Base-by-base conservation (phyloP, 2,113 vertebrate genomes). In the Lepisosteus oculatus region DNA sequence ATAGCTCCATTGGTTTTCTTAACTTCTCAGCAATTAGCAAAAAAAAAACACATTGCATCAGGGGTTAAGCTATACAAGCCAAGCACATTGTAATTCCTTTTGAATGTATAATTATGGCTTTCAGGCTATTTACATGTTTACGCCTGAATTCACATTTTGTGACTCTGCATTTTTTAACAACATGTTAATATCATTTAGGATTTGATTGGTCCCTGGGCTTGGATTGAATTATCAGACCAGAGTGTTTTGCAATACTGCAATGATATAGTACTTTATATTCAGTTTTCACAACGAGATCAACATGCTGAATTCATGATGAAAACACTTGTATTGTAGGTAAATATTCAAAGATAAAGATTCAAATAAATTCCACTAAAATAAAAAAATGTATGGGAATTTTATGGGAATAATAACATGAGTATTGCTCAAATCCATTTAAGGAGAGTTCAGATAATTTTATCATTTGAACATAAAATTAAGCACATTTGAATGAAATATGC, bases 181-280 rank as follows among this genome's bases (percentile, higher is more conserved):
- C 13, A 12, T 61, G 68, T 69, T 69, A 11, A 69, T 61, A 59
- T 61, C 55, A 8, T 69, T 15, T 56, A 55, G 67, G 67, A 68
- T 29, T 69, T 59, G 12, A 43, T 57, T 41, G 54, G 56, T 69
- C 67, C 55, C 55, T 12, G 6, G 67, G 41, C 54, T 41, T 44
- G 12, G 4, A 17, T 29, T 43, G 17, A 55, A 56, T 69, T 69
- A 69, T 44, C 13, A 44, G n/a, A 6, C 55, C 12, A 56, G 55
- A 56, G 11, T 59, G 14, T 61, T 11, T 14, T 45, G 12, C 8
- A 44, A 69, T 8, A n/a, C 29, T 59, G 41, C 42, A 69, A 9
- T 43, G 44, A 69, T 29, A 29, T 29, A 29, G 29, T 29, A 29
- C 29, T 29, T 0, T 29, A 69, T 64, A 59, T n/a, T 57, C 55